Conservation (phyloP, 2,888 invertebrate species). For the Melinaea marsaeus region DNA sequence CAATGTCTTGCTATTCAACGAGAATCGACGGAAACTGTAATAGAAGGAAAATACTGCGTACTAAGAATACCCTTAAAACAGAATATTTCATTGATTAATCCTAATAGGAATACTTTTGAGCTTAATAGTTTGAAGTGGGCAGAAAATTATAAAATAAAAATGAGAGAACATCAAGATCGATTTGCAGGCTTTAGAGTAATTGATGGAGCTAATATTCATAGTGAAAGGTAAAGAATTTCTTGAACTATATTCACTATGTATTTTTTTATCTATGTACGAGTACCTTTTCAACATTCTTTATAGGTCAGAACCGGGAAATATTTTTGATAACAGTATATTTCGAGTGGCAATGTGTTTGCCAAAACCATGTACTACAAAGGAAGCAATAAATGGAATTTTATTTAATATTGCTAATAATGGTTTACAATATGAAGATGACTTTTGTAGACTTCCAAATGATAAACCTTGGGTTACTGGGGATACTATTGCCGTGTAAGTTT, state of each 20-base stretch:
- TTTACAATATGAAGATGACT: conserved; percentile 34
- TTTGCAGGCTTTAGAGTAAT: no score
- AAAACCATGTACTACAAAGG: conserved; percentile 38
- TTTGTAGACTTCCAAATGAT: conserved; percentile 41
- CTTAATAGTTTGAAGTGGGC: not conserved
- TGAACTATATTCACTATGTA: no score
- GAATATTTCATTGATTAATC: conserved; percentile 1
- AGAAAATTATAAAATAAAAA: not conserved
- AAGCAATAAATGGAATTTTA: conserved; percentile 33
- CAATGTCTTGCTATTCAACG: conserved; percentile 52
- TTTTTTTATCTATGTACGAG: not conserved
- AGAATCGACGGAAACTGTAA: conserved; percentile 35
- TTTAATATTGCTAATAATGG: conserved; percentile 33
- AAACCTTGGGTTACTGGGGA: conserved; percentile 42
- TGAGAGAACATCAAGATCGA: no score
- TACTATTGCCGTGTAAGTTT: conserved; percentile 38
- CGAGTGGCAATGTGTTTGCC: conserved; percentile 43
- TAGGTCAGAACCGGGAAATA: conserved; percentile 19
- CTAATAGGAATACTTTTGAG: not conserved
- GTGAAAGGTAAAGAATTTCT: no score
- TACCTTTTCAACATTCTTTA: conserved; percentile 1
- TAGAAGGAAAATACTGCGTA: conserved; percentile 59
- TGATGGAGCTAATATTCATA: no score
- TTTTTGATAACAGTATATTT: conserved; percentile 20
- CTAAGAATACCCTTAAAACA: conserved; percentile 42